A percentile compares a stretch with the other conserved stretches of the same genome.
Evolutionary conservation across 2,797 vertebrate genomes (phyloP).

Genomic region (Propithecus deckenii): DNA sequence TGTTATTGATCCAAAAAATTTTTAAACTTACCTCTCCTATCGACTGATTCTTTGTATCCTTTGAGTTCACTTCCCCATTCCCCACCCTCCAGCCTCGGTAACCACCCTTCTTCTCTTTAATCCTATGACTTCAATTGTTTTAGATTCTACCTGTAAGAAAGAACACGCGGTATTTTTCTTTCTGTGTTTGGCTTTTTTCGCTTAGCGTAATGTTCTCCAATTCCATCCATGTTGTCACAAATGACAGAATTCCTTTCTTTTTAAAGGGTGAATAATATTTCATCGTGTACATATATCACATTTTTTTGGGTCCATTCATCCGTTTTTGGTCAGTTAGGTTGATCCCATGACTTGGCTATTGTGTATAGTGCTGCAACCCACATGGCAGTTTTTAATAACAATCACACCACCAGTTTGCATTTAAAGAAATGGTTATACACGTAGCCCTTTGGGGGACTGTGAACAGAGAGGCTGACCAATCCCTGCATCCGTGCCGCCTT

Average conservation of each 20-base stretch:
- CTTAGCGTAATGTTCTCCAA: neutral
- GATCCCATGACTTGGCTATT: neutral
- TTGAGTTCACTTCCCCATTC: neutral
- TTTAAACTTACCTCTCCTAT: neutral
- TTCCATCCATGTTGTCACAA: neutral
- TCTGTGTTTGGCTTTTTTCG: neutral
- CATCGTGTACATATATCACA: neutral
- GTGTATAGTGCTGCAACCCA: neutral
- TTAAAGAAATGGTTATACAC: neutral
- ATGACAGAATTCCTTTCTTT: neutral
- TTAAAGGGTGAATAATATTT: neutral
- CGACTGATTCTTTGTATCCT: neutral
- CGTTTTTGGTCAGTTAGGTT: neutral
- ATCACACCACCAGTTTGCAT: neutral
- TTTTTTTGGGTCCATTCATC: neutral
- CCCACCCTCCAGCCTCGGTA: neutral
- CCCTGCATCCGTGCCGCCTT: too few species aligned
- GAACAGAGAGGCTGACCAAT: rapidly evolving
- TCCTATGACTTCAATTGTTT: neutral
- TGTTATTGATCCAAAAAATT: neutral
- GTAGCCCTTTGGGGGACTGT: neutral
- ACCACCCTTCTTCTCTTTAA: neutral
- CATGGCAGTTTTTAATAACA: neutral
- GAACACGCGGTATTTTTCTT: neutral
- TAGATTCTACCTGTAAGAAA: neutral